Conservation (phyloP, 2,113 vertebrate genomes). For the Tringa solitaria region DNA sequence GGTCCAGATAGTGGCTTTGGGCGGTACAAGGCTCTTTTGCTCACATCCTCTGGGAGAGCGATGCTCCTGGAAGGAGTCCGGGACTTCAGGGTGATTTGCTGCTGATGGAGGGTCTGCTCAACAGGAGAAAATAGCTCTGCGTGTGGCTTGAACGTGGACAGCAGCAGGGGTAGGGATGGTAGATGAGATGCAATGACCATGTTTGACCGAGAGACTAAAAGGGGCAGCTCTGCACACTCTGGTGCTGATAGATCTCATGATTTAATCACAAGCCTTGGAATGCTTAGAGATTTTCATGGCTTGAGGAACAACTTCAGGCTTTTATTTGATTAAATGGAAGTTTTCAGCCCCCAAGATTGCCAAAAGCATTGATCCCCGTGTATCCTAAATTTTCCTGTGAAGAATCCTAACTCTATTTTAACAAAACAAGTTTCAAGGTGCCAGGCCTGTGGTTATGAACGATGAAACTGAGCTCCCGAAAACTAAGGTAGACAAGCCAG, state of each 20-base stretch:
- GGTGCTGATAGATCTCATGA: not conserved
- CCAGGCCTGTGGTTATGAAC: not conserved
- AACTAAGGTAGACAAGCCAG: not conserved
- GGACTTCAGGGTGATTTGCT: not conserved
- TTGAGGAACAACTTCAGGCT: not conserved
- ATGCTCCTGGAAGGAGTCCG: not conserved
- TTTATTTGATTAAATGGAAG: not conserved
- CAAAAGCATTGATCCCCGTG: not conserved
- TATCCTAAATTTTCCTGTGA: not conserved
- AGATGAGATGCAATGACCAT: not conserved
- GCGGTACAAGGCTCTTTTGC: fast-evolving
- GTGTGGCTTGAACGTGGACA: not conserved
- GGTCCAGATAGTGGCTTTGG: not conserved
- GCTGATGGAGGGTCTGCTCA: not conserved
- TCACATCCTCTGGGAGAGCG: not conserved
- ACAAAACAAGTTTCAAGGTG: not conserved
- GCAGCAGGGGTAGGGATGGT: not conserved
- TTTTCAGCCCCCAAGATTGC: not conserved
- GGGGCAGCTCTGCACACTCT: fast-evolving
- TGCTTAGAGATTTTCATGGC: not conserved
- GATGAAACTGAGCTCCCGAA: not conserved
- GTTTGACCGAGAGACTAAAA: not conserved
- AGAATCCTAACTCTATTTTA: not conserved
- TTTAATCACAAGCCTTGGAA: not conserved
- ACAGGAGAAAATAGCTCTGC: not conserved